A percentile compares a stretch with the other conserved stretches of the same genome.
These are phyloP conservation scores for Drosophila mayaguana DNA, from an alignment of 2,888 invertebrate genomes.

Conservation along the genomic window DNA sequence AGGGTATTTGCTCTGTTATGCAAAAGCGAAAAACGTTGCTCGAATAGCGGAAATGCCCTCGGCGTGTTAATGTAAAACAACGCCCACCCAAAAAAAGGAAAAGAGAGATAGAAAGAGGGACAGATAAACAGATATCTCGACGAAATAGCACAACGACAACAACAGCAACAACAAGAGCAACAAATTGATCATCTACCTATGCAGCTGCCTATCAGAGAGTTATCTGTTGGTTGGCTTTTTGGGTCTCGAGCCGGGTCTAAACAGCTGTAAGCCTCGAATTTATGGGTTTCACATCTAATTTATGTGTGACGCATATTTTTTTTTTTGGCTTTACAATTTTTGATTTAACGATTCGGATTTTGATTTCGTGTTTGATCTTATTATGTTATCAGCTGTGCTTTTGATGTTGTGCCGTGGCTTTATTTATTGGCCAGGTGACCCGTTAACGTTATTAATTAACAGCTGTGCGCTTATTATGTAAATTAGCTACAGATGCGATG, in stretches of 20 bases:
- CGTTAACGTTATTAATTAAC: conserved; percentile 79
- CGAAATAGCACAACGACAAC: conserved; percentile 30
- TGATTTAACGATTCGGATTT: conserved; percentile 2
- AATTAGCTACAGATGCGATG: conserved; percentile 68
- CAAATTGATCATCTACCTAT: conserved; percentile 41
- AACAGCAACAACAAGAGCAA: neutral
- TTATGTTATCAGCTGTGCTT: conserved; percentile 35
- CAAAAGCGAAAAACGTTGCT: conserved; percentile 27
- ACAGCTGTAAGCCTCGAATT: conserved; percentile 32
- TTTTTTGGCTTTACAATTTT: conserved; percentile 13
- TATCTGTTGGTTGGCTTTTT: neutral
- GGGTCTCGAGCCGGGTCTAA: conserved; percentile 1
- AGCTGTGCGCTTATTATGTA: conserved; percentile 79
- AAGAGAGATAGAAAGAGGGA: neutral
- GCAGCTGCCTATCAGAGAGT: conserved; percentile 9
- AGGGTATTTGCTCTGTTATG: conserved; percentile 22
- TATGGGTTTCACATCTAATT: conserved; percentile 18
- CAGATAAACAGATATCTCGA: conserved; percentile 1
- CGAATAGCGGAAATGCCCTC: conserved; percentile 59
- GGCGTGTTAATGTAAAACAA: conserved; percentile 36
- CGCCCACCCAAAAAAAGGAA: conserved; percentile 36
- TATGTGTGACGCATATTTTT: conserved; percentile 21
- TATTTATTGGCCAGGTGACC: conserved; percentile 58
- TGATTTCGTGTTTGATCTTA: conserved; percentile 12
- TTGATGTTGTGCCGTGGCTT: conserved; percentile 67